Evolutionary conservation across 2,797 vertebrate species (phyloP).

Genomic region (Bradypodion pumilum): DNA sequence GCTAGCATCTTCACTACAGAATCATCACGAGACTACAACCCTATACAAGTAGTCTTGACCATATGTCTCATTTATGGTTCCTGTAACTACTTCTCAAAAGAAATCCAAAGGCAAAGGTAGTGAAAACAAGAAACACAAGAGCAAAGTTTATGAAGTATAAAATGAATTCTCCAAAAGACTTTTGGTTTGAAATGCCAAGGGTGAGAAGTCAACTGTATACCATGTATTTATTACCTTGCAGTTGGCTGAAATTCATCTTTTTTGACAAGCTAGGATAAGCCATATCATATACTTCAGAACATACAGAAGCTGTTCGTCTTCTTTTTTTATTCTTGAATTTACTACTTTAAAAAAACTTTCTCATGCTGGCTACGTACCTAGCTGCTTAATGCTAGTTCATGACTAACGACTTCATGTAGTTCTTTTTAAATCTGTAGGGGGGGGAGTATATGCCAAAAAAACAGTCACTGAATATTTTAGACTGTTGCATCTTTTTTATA

Average conservation of each 20-base stretch:
- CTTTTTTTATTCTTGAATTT: constrained; percentile 79
- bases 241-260: constrained; percentile 93
- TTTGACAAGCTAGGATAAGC: constrained; percentile 95
- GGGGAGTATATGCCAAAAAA: constrained; percentile 86
- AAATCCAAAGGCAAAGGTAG: constrained; percentile 68
- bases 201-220: constrained; percentile 94
- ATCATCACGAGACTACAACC: constrained; percentile 48
- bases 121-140: constrained; percentile 74
- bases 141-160: constrained; percentile 77
- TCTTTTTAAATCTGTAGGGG: constrained; percentile 63
- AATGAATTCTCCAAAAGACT: constrained; percentile 82
- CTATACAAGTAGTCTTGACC: constrained; percentile 63
- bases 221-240: constrained; percentile 91
- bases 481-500: too few relatives aligned
- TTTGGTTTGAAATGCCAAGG: constrained; percentile 90
- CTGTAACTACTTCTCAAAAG: constrained; percentile 61
- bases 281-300: constrained; percentile 87
- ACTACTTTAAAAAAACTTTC: constrained; percentile 74
- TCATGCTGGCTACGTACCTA: constrained; percentile 79
- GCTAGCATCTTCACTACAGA: constrained; percentile 58
- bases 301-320: constrained; percentile 82
- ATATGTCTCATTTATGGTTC: constrained; percentile 70
- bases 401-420: constrained; percentile 76
- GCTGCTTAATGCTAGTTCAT: constrained; percentile 81
- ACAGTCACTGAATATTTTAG: neutral